Percentiles rank a stretch among this genome's conserved stretches.
These are phyloP conservation scores for Urocolius indicus DNA, from an alignment of 2,113 vertebrate genomes.

Conservation along the genomic window DNA sequence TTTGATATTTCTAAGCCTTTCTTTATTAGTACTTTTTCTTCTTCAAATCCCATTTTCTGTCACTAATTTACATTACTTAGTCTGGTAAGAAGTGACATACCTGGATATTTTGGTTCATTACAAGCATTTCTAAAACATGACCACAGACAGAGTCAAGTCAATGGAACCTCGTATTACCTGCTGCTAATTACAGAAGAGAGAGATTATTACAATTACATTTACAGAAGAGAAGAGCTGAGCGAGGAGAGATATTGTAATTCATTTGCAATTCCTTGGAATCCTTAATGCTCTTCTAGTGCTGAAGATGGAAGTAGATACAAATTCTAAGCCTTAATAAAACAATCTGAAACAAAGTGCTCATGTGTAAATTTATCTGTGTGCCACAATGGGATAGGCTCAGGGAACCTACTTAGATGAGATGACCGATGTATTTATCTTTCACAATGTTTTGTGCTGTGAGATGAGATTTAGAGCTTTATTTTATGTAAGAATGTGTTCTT, in stretches of 20 bases:
- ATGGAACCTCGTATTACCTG: background rate
- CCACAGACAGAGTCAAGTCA: background rate
- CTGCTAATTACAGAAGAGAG: background rate
- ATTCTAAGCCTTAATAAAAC: background rate
- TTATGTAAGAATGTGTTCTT: background rate
- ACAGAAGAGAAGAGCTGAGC: background rate
- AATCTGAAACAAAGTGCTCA: background rate
- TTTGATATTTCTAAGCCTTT: constrained; percentile 11
- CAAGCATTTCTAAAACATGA: constrained; percentile 6
- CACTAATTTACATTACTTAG: background rate
- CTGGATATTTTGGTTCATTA: background rate
- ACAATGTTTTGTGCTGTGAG: background rate
- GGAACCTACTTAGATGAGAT: background rate
- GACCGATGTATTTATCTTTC: background rate
- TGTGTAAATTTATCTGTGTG: background rate
- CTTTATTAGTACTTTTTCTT: background rate
- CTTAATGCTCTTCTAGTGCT: background rate
- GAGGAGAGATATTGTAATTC: background rate
- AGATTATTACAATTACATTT: background rate
- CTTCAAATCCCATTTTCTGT: background rate
- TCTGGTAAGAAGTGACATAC: background rate
- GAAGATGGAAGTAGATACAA: background rate
- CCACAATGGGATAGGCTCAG: background rate
- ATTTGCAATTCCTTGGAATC: background rate
- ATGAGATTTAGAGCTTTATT: background rate